Conservation (phyloP, 2,113 vertebrate species). For the Planiliza haematocheilus region DNA sequence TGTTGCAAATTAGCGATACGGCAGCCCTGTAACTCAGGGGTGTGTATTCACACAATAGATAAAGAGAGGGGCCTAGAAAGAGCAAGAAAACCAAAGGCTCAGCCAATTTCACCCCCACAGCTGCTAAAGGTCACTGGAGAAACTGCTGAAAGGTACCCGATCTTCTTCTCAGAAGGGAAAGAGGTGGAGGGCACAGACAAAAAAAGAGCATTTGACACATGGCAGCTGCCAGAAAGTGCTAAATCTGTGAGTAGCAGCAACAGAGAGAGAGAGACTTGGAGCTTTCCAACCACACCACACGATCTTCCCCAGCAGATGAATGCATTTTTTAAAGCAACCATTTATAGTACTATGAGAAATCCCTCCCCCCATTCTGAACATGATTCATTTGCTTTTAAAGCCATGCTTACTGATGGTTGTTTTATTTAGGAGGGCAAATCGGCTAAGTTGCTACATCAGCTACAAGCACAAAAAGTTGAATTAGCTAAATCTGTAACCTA, state of each 20-base stretch:
- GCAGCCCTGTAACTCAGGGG: constrained; percentile 11
- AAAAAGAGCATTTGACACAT: constrained; percentile 55
- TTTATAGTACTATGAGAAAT: too few relatives aligned
- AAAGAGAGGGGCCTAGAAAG: constrained; percentile 13
- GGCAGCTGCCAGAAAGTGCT: constrained; percentile 57
- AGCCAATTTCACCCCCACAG: constrained; percentile 61
- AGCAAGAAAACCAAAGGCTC: constrained; percentile 34
- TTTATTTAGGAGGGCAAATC: not conserved
- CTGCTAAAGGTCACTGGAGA: constrained; percentile 78
- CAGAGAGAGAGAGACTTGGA: not conserved
- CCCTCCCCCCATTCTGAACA: too few relatives aligned
- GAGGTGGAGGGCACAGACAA: constrained; percentile 44
- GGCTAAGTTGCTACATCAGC: too few relatives aligned
- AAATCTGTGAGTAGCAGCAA: constrained; percentile 38
- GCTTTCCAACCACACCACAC: too few relatives aligned
- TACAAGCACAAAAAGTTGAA: too few relatives aligned
- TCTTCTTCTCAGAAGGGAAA: constrained; percentile 60
- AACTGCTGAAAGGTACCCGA: constrained; percentile 63
- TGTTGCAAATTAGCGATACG: constrained; percentile 42
- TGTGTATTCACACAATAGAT: not conserved
- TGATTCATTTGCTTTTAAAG: not conserved
- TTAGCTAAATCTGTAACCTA: too few relatives aligned
- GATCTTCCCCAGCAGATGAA: not conserved
- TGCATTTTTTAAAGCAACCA: not conserved
- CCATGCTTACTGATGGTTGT: not conserved